Conservation (phyloP, 2,113 vertebrate species). For the Coturnix japonica region DNA sequence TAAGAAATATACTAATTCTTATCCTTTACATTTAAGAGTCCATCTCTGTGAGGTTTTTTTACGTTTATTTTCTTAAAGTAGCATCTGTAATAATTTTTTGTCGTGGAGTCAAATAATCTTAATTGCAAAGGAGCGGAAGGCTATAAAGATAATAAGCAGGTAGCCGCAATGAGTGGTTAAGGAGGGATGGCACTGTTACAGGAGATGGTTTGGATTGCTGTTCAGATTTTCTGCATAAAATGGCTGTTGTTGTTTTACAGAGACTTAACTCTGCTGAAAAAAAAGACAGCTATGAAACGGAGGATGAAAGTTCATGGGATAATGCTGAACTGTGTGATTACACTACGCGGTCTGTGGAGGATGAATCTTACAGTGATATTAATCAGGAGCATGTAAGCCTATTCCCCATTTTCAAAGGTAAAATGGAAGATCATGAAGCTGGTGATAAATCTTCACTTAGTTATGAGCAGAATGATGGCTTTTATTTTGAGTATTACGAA, state of each 20-base stretch:
- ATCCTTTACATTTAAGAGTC: slow-evolving; percentile 76
- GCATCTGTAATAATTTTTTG: slow-evolving; percentile 81
- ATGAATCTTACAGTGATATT: slow-evolving; percentile 80
- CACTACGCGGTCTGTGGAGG: slow-evolving; percentile 81
- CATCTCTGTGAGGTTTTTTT: slow-evolving; percentile 73
- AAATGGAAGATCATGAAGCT: slow-evolving; percentile 77
- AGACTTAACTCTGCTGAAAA: slow-evolving; percentile 85
- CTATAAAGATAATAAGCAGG: slow-evolving; percentile 76
- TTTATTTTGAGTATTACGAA: slow-evolving; percentile 87
- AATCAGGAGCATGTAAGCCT: slow-evolving; percentile 81
- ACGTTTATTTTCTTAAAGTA: slow-evolving; percentile 78
- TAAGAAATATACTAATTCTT: slow-evolving; percentile 79
- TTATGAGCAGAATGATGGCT: slow-evolving; percentile 84
- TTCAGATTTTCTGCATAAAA: slow-evolving; percentile 86
- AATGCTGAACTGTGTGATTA: slow-evolving; percentile 83
- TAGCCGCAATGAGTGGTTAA: slow-evolving; percentile 78
- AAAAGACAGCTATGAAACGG: slow-evolving; percentile 85
- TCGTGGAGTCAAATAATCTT: slow-evolving; percentile 77
- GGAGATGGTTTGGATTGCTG: slow-evolving; percentile 85
- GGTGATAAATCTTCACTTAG: slow-evolving; percentile 78
- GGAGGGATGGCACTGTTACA: slow-evolving; percentile 76
- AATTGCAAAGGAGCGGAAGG: slow-evolving; percentile 74
- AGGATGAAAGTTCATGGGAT: slow-evolving; percentile 84
- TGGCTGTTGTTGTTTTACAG: slow-evolving; percentile 86
- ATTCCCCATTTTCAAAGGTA: slow-evolving; percentile 84